Percentiles rank a stretch among this genome's conserved stretches.
Evolutionary conservation across 2,113 vertebrate species (phyloP).

Genomic region (Emydocephalus ijimae): DNA sequence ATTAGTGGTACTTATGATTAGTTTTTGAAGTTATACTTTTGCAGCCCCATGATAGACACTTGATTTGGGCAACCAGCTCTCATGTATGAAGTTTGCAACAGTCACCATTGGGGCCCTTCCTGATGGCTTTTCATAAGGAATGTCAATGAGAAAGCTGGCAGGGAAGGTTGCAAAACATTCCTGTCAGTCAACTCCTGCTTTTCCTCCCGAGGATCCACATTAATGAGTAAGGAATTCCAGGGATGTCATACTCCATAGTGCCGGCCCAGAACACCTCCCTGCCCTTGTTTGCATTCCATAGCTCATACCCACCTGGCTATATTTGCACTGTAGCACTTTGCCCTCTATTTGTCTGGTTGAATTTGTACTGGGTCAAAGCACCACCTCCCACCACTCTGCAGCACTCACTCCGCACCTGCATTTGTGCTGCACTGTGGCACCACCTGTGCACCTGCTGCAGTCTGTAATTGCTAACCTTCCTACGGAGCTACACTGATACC

Average conservation of each 20-base stretch:
- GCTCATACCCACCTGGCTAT: not conserved
- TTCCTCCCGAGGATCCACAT: not conserved
- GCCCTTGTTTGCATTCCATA: not conserved
- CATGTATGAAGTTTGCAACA: not conserved
- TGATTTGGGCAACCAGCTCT: not conserved
- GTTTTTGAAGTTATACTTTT: not conserved
- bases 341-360: not conserved
- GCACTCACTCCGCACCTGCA: not conserved
- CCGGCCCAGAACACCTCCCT: too few relatives aligned
- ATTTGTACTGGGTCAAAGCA: not conserved
- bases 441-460: not conserved
- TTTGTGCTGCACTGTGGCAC: not conserved
- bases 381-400: not conserved
- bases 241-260: not conserved
- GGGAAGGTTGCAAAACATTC: not conserved
- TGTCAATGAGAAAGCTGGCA: not conserved
- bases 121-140: not conserved
- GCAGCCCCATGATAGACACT: not conserved
- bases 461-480: not conserved
- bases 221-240: not conserved
- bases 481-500: not conserved
- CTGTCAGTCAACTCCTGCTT: not conserved
- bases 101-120: not conserved
- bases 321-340: not conserved
- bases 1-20: not conserved